These are phyloP conservation scores for Heteronetta atricapilla DNA, from an alignment of 2,113 vertebrate species.

Conservation along the genomic window DNA sequence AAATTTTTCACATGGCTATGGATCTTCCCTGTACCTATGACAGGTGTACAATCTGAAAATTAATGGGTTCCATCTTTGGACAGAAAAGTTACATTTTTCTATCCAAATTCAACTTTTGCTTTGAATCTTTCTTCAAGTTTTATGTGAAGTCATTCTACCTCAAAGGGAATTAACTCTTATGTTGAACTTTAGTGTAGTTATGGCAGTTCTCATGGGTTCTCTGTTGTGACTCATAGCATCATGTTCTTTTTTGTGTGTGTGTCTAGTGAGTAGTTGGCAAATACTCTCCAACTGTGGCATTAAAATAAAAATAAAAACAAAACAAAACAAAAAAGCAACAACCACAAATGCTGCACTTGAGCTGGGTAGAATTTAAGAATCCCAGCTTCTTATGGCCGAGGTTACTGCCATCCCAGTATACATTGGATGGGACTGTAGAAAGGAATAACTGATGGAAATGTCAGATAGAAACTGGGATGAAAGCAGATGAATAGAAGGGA, in stretches of 20 bases:
- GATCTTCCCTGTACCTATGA: neutral
- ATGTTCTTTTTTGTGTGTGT: neutral
- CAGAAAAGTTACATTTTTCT: neutral
- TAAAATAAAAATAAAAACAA: neutral
- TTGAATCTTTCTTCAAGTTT: neutral
- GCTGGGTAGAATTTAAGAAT: neutral
- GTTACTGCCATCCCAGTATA: neutral
- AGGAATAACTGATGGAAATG: neutral
- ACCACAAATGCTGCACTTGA: neutral
- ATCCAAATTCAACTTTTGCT: neutral
- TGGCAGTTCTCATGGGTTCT: neutral
- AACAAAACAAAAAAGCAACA: neutral
- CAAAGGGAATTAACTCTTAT: neutral
- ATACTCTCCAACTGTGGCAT: neutral
- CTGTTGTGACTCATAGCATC: neutral
- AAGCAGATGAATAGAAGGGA: neutral
- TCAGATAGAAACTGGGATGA: neutral
- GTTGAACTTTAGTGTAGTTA: neutral
- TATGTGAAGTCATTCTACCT: neutral
- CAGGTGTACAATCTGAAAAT: neutral
- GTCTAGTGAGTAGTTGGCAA: neutral
- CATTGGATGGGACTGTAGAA: neutral
- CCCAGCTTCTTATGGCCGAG: neutral
- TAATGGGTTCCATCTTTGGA: neutral
- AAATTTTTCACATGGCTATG: neutral